A percentile compares a stretch with the other conserved stretches of the same genome.
Evolutionary conservation across 2,797 vertebrate genomes (phyloP).

Genomic region (Podarcis siculus): DNA sequence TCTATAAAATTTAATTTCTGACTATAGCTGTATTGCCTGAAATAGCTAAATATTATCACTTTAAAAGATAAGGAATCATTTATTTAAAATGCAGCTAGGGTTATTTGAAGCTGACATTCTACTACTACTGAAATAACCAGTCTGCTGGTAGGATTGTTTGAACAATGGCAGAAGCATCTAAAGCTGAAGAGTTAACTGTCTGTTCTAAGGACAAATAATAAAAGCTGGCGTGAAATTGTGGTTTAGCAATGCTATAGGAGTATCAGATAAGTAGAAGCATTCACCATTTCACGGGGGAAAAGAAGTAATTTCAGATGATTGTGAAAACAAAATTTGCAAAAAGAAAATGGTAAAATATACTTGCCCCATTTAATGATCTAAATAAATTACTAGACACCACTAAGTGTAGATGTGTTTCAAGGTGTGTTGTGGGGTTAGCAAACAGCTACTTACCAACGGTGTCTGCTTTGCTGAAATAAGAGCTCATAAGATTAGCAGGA

Average conservation of each 20-base stretch:
- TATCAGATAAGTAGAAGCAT: neutral
- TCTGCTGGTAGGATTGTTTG: neutral
- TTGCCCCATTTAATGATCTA: neutral
- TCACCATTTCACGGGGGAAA: neutral
- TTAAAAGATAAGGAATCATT: neutral
- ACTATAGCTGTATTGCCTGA: neutral
- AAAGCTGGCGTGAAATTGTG: neutral
- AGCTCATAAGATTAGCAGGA: slow-evolving; percentile 88
- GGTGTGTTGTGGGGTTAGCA: neutral
- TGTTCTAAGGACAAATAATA: neutral
- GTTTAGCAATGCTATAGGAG: neutral
- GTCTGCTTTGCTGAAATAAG: slow-evolving; percentile 97
- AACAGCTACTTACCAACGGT: slow-evolving; percentile 87
- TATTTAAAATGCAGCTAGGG: neutral
- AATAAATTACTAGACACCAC: neutral
- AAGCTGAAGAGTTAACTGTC: neutral
- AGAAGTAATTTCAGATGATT: neutral
- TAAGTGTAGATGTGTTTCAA: neutral
- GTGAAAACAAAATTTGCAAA: neutral
- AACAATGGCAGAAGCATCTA: neutral
- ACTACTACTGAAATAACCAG: neutral
- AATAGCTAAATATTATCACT: neutral
- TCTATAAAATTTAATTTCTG: neutral
- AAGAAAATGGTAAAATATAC: neutral
- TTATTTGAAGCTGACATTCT: neutral